These are phyloP conservation scores for Carcinoscorpius rotundicauda DNA, from an alignment of 1,140 invertebrate genomes.

Conservation along the genomic window DNA sequence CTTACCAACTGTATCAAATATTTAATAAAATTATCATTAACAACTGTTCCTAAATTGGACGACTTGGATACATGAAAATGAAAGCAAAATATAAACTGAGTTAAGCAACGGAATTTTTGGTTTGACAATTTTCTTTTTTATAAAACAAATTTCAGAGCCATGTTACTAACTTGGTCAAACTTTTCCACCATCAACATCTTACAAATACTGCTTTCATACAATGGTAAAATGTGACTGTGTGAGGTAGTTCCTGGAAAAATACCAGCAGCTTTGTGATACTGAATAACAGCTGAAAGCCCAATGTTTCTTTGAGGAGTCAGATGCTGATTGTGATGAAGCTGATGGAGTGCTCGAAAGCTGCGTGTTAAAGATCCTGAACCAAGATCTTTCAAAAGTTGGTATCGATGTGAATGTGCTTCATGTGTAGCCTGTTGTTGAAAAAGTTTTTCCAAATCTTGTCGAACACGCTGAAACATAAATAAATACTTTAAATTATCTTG, in stretches of 20 bases:
- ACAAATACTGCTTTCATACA: constrained; percentile 76
- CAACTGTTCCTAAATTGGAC: too few relatives aligned
- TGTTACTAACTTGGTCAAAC: constrained; percentile 53
- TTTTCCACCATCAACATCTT: constrained; percentile 67
- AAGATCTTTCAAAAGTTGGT: constrained; percentile 19
- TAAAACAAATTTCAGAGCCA: too few relatives aligned
- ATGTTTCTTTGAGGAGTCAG: constrained; percentile 12
- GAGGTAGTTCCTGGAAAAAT: constrained; percentile 14
- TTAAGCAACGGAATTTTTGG: too few relatives aligned
- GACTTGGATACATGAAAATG: too few relatives aligned
- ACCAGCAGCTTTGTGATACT: constrained; percentile 24
- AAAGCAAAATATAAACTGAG: too few relatives aligned
- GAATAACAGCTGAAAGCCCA: constrained; percentile 21
- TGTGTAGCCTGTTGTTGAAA: constrained; percentile 25
- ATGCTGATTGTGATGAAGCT: constrained; percentile 10
- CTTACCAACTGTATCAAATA: too few relatives aligned
- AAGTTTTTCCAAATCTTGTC: constrained; percentile 46
- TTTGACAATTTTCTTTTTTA: too few relatives aligned
- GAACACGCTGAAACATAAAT: constrained; percentile 43
- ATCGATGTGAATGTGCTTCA: constrained; percentile 11
- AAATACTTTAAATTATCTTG: neutral
- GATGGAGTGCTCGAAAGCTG: constrained; percentile 18
- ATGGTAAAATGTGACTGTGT: constrained; percentile 7
- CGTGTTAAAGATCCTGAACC: constrained; percentile 15
- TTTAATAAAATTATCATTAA: too few relatives aligned